phyloP scores from a whole-genome alignment of 1,140 invertebrate genomes.

The Papilio polytes region DNA sequence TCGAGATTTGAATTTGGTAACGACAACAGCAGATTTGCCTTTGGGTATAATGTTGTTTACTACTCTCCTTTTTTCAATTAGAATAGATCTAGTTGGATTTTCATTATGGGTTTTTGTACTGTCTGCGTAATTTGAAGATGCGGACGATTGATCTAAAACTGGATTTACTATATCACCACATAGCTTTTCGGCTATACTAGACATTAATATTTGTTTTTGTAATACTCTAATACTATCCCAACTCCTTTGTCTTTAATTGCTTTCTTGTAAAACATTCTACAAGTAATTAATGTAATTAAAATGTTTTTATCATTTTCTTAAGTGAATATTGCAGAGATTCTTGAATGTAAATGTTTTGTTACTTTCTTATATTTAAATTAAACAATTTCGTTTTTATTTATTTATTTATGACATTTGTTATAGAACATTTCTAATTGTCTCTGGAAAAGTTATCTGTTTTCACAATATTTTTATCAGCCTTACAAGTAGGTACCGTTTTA shows the following conservation, averaged over 20 bases:
- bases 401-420: background rate
- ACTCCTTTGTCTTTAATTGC: background rate
- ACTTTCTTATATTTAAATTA: background rate
- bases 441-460: too few relatives aligned
- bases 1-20: conserved; percentile 53
- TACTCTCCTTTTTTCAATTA: conserved; percentile 57
- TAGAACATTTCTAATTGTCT: background rate
- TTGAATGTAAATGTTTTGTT: conserved; percentile 1
- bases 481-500: too few relatives aligned
- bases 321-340: background rate
- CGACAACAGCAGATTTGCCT: conserved; percentile 41
- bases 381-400: background rate
- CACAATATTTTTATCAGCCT: too few relatives aligned
- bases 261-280: conserved; percentile 5
- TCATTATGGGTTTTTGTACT: conserved; percentile 43
- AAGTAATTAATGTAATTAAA: background rate
- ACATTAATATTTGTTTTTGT: conserved; percentile 48
- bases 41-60: conserved; percentile 52
- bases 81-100: conserved; percentile 46
- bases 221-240: conserved; percentile 12
- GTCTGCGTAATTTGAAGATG: conserved; percentile 37
- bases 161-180: conserved; percentile 65
- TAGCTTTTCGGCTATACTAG: conserved; percentile 64
- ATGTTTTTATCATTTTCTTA: conserved; percentile 1
- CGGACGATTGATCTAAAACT: conserved; percentile 46